phyloP scores from a whole-genome alignment of 1,140 invertebrate species.

The Drosophila novamexicana region DNA sequence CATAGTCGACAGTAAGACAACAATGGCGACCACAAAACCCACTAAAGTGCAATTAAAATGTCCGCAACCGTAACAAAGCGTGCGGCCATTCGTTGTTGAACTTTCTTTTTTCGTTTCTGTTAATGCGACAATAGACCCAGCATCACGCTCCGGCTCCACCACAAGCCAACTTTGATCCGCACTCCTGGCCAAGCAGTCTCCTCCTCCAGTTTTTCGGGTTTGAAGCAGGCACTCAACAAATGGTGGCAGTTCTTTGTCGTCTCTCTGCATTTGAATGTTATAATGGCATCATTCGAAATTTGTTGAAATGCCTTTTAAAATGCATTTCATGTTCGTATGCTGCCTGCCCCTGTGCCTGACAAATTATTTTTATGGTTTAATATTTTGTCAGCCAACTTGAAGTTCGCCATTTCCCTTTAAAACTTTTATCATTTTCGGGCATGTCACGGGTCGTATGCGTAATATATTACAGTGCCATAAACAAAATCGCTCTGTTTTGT shows the following conservation, averaged over 20 bases:
- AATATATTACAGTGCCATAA: slow-evolving; percentile 20
- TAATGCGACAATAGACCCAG: background rate
- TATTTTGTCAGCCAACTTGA: slow-evolving; percentile 1
- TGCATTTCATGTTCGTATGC: slow-evolving; percentile 18
- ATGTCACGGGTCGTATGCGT: slow-evolving; percentile 26
- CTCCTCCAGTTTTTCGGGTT: background rate
- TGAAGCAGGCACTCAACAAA: slow-evolving; percentile 1
- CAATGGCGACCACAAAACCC: slow-evolving; percentile 39
- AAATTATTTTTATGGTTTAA: background rate
- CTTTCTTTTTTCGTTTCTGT: slow-evolving; percentile 2
- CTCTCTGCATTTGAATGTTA: slow-evolving; percentile 21
- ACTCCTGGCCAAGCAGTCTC: no score
- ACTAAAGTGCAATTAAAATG: slow-evolving; percentile 40
- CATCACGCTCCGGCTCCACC: no score
- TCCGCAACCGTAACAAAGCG: slow-evolving; percentile 30
- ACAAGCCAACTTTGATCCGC: no score
- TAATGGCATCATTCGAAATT: slow-evolving; percentile 12
- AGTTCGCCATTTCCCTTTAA: slow-evolving; percentile 2
- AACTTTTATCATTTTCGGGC: slow-evolving; percentile 8
- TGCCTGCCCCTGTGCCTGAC: background rate
- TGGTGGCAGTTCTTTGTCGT: slow-evolving; percentile 10
- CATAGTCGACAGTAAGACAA: slow-evolving; percentile 25
- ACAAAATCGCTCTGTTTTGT: slow-evolving; percentile 27
- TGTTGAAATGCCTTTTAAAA: slow-evolving; percentile 21
- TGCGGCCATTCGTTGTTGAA: background rate